These are phyloP conservation scores for Nanorana parkeri DNA, from an alignment of 2,113 vertebrate genomes.

Conservation along the genomic window DNA sequence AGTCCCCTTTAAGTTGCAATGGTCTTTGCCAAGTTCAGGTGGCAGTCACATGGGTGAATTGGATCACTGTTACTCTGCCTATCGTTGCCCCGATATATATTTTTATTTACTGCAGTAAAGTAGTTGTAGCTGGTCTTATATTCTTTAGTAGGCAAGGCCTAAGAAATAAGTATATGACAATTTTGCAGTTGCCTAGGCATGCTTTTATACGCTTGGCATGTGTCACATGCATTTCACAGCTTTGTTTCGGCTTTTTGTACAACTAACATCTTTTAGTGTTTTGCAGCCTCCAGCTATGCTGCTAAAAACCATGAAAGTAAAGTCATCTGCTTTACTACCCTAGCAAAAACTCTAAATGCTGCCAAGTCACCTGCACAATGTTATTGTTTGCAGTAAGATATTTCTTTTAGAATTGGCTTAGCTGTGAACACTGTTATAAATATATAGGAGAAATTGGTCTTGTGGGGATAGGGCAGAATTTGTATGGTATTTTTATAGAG, in stretches of 20 bases:
- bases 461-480: neutral
- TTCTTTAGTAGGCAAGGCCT: neutral
- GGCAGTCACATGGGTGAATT: too few relatives aligned
- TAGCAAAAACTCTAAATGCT: neutral
- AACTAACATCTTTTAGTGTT: constrained; percentile 3
- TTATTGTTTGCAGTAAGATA: neutral
- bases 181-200: neutral
- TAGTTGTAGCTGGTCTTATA: neutral
- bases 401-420: neutral
- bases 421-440: neutral
- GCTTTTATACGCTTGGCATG: constrained; percentile 7
- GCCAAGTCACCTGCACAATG: neutral
- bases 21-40: too few relatives aligned
- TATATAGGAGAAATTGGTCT: neutral
- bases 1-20: too few relatives aligned
- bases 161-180: neutral
- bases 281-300: neutral
- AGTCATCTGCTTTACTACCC: constrained; percentile 18
- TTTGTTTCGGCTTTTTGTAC: constrained; percentile 33
- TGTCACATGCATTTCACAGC: constrained; percentile 14
- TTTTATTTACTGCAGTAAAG: too few relatives aligned
- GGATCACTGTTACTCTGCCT: too few relatives aligned
- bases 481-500: neutral
- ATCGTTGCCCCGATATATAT: too few relatives aligned
- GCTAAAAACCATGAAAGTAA: constrained; percentile 37